Base-by-base conservation (phyloP, 1,140 invertebrate species). In the Yoshiicerus persimilis region DNA sequence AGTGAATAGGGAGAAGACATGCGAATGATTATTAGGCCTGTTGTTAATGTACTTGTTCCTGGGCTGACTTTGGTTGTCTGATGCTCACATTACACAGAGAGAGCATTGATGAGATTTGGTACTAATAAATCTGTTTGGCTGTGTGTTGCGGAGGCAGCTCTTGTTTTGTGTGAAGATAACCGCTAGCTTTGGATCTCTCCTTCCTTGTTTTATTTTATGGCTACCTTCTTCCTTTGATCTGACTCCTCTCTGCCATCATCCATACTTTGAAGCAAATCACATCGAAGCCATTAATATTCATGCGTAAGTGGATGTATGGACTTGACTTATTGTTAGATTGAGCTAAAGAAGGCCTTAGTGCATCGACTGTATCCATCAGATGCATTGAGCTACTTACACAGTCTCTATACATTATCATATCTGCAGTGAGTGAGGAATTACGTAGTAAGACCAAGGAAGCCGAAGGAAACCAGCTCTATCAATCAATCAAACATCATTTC, bases 401-500 rank as follows among this genome's bases (percentile, higher is more conserved):
- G 4, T 4, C 20, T 56, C 47, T 56, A 16, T 56, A 56, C 47
- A 56, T 56, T 56, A 30, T 70, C 64, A 25, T 30, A 30, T 70
- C 9, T 70, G 25, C 23, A 10, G 10, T 66, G 64, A 70, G 16
- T n/a, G n/a, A 56, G 20, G 47, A 56, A 56, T 56, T 56, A 56
- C 47, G 20, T 56, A 56, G 47, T 56, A 10, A 16, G 8, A 80
- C 75, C 16, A 80, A 38, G 6, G 16, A 38, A 80, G 38, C 13
- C 23, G 27, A 70, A 70, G 23, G 30, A 80, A 80, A 80, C 32
- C 32, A 36, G 75, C 75, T 80, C 75, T 80, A 80, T 80, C 75
- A 80, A 80, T 80, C 75, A 80, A 80, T 80, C 75, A 80, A 80
- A 80, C 75, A 80, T 80, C 75, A 80, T 80, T 80, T 34, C 30